These are phyloP conservation scores for Saccopteryx bilineata DNA, from an alignment of 2,113 vertebrate species.

Conservation along the genomic window DNA sequence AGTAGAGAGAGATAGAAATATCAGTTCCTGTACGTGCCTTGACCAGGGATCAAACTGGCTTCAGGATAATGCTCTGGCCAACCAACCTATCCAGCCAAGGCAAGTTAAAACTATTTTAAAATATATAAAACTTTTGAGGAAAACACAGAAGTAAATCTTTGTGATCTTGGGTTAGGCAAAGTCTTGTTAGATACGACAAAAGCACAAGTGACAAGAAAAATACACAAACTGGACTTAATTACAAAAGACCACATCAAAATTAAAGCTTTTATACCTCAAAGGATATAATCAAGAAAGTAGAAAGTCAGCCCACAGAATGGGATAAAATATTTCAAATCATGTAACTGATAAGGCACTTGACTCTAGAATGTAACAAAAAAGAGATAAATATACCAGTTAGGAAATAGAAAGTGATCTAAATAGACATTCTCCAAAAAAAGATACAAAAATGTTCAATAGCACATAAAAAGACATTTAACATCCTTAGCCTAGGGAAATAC, in stretches of 20 bases:
- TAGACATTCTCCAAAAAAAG: background rate
- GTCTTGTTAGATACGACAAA: background rate
- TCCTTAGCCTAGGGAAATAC: background rate
- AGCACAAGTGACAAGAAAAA: background rate
- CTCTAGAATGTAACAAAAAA: conserved; percentile 31
- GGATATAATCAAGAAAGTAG: background rate
- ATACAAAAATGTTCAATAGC: background rate
- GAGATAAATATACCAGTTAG: background rate
- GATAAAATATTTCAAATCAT: conserved; percentile 37
- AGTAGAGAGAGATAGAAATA: too few species aligned
- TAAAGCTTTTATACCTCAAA: conserved; percentile 5
- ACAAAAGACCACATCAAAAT: conserved; percentile 16
- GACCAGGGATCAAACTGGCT: too few species aligned
- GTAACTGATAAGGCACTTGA: background rate
- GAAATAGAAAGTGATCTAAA: conserved; percentile 12
- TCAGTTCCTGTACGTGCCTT: too few species aligned
- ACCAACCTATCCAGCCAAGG: too few species aligned
- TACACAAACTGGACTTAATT: background rate
- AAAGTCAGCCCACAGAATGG: background rate
- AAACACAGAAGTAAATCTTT: conserved; percentile 42
- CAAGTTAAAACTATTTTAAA: background rate
- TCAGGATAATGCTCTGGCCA: too few species aligned
- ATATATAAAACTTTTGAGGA: background rate
- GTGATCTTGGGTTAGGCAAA: background rate
- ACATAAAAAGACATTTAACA: background rate